Percentiles rank a stretch among this genome's conserved stretches.
phyloP scores from a whole-genome alignment of 2,113 vertebrate species.

The Bambusicola thoracicus region DNA sequence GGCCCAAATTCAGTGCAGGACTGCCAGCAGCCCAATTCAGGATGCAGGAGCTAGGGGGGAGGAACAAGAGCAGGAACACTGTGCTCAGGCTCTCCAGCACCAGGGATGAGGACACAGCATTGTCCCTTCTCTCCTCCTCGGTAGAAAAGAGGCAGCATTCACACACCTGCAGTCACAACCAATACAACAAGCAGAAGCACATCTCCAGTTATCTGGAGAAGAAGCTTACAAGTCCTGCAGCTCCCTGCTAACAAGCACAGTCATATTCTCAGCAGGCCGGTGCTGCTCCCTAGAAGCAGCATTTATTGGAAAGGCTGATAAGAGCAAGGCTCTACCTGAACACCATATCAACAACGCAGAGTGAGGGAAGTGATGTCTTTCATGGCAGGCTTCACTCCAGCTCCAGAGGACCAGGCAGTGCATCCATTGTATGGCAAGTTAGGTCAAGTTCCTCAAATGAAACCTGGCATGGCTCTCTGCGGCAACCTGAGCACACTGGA shows the following conservation, averaged over 20 bases:
- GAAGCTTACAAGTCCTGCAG: neutral
- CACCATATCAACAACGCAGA: neutral
- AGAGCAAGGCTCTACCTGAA: neutral
- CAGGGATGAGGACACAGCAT: neutral
- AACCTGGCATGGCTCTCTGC: neutral
- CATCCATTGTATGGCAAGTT: neutral
- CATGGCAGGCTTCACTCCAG: neutral
- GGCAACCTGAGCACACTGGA: neutral
- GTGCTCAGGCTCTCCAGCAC: neutral
- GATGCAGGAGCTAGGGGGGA: neutral
- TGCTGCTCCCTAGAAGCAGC: neutral
- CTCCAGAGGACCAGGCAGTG: neutral
- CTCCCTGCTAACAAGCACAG: neutral
- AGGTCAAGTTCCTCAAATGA: neutral
- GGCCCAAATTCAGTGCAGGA: neutral
- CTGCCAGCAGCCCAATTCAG: neutral
- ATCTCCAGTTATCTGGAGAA: neutral
- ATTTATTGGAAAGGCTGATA: neutral
- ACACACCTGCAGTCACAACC: neutral
- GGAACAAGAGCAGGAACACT: neutral
- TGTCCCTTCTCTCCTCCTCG: neutral
- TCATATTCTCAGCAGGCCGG: neutral
- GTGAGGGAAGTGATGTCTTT: neutral
- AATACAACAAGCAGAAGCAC: neutral
- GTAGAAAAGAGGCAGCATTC: neutral